These are phyloP conservation scores for Lypha dubia DNA, from an alignment of 2,888 invertebrate genomes.

Conservation along the genomic window DNA sequence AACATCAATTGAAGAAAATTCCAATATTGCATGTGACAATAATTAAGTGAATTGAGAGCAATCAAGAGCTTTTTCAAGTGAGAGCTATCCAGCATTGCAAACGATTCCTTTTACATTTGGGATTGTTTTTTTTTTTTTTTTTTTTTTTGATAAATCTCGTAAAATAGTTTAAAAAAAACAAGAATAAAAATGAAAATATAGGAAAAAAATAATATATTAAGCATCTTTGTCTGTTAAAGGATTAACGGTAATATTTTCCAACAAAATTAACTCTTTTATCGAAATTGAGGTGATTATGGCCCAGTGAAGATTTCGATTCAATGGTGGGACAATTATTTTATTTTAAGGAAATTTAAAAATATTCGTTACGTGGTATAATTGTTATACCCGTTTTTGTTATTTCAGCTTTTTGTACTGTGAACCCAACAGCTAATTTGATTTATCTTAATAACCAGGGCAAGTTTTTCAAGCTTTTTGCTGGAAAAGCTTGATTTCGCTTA, in stretches of 20 bases:
- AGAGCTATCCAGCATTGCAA: constrained; percentile 22
- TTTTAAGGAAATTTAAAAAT: no score
- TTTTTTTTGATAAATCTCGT: constrained; percentile 6
- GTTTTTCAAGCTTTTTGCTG: no score
- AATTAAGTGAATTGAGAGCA: constrained; percentile 69
- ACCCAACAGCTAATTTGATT: no score
- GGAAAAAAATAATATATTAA: constrained; percentile 38
- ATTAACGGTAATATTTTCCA: constrained; percentile 22
- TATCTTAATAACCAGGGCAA: no score
- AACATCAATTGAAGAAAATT: constrained; percentile 60
- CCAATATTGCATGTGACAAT: constrained; percentile 62
- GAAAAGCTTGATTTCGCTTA: no score
- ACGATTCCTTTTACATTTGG: constrained; percentile 1
- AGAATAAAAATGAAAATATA: constrained; percentile 2
- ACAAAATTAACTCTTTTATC: neutral
- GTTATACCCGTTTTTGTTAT: no score
- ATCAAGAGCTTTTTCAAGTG: constrained; percentile 60
- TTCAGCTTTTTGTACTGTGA: no score
- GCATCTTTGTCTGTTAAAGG: constrained; percentile 25
- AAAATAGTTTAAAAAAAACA: constrained; percentile 6
- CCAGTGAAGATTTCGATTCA: neutral
- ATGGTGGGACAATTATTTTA: no score
- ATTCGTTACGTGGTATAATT: no score
- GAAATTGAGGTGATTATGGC: neutral
- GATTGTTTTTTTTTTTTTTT: neutral